Conservation (phyloP, 2,888 invertebrate genomes). For the Seira ritae region DNA sequence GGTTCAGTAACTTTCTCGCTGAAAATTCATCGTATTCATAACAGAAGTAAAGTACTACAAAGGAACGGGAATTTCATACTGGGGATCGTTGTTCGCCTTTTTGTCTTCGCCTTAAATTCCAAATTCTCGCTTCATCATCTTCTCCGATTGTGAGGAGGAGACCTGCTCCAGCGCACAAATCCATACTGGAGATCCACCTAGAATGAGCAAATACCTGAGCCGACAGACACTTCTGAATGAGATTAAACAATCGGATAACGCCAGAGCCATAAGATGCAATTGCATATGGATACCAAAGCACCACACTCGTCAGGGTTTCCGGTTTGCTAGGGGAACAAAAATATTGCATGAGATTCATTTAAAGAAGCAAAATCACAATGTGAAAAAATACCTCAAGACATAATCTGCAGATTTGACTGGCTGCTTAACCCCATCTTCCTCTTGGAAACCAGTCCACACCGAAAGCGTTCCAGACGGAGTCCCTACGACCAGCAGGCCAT, state of each 20-base stretch:
- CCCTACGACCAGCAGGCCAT: constrained; percentile 54
- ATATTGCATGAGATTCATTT: no score
- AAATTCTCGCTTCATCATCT: constrained; percentile 69
- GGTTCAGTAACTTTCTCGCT: neutral
- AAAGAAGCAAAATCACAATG: constrained; percentile 26
- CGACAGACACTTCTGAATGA: constrained; percentile 56
- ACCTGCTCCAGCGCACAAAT: constrained; percentile 58
- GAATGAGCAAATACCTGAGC: constrained; percentile 69
- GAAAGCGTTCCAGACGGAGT: constrained; percentile 47
- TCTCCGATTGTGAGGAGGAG: constrained; percentile 69
- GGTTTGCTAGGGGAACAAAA: constrained; percentile 40
- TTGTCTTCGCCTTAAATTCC: constrained; percentile 58
- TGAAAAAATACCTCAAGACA: constrained; percentile 36
- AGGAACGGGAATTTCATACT: constrained; percentile 22
- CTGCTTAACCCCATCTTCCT: constrained; percentile 15
- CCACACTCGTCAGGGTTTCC: constrained; percentile 69
- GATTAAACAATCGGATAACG: constrained; percentile 66
- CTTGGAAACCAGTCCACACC: constrained; percentile 52
- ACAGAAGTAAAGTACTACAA: neutral
- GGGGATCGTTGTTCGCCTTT: constrained; percentile 55
- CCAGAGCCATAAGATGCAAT: constrained; percentile 70
- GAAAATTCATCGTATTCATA: neutral
- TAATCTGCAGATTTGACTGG: constrained; percentile 46
- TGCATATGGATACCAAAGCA: constrained; percentile 63
- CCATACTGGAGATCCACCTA: constrained; percentile 71